Conservation (phyloP, 2,113 vertebrate genomes). For the Merops nubicus region DNA sequence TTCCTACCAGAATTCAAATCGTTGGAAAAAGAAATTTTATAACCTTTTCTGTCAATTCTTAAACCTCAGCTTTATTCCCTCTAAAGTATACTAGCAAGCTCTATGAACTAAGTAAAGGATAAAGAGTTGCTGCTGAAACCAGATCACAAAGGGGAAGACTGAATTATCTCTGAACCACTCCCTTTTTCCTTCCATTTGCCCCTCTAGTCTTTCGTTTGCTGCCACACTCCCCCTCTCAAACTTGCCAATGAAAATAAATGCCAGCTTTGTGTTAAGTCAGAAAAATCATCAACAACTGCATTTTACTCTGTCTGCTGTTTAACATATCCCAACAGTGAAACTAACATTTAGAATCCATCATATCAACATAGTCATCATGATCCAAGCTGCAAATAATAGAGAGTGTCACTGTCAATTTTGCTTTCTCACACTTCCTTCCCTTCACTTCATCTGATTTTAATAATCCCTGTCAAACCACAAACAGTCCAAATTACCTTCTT, state of each 20-base stretch:
- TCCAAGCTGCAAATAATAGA: conserved; percentile 95
- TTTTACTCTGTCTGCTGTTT: conserved; percentile 78
- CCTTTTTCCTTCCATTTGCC: neutral
- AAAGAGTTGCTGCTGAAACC: conserved; percentile 9
- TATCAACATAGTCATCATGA: conserved; percentile 90
- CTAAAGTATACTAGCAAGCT: neutral
- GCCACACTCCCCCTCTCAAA: neutral
- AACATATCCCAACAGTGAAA: conserved; percentile 84
- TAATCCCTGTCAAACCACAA: conserved; percentile 99
- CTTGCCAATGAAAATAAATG: conserved; percentile 45
- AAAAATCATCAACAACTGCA: conserved; percentile 58
- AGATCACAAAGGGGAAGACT: conserved; percentile 30
- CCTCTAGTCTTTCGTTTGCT: neutral
- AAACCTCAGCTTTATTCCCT: conserved; percentile 18
- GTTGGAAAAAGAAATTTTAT: conserved; percentile 20
- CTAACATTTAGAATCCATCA: conserved; percentile 74
- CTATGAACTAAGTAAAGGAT: neutral
- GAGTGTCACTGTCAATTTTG: conserved; percentile 97
- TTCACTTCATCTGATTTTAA: conserved; percentile 97
- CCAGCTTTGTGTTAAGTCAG: conserved; percentile 41
- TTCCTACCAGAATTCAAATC: neutral
- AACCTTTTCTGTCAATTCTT: neutral
- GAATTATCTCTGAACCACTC: conserved; percentile 28
- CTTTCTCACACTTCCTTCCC: conserved; percentile 86
- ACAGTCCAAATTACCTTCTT: conserved; percentile 90